These are phyloP conservation scores for Pecten maximus DNA, from an alignment of 2,888 invertebrate species.

Conservation along the genomic window DNA sequence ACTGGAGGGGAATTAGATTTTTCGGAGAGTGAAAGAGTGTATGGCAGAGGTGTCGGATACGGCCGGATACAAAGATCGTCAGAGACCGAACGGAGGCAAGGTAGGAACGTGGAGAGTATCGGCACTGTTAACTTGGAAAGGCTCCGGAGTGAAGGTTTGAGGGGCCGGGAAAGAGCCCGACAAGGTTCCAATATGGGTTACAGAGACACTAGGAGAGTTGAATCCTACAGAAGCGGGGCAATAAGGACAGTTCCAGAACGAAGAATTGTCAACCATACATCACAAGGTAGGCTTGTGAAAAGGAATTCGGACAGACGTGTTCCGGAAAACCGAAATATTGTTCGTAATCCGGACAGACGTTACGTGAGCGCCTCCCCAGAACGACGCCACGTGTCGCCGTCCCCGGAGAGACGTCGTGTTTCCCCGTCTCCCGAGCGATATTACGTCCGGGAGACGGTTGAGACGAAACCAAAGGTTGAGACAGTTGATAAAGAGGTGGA, in stretches of 20 bases:
- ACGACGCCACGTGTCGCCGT: neutral
- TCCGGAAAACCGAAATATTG: neutral
- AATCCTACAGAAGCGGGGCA: neutral
- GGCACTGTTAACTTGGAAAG: neutral
- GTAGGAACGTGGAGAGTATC: neutral
- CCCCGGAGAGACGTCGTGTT: neutral
- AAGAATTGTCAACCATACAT: neutral
- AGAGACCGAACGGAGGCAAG: neutral
- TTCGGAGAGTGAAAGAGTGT: neutral
- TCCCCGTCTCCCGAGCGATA: neutral
- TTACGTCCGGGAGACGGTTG: neutral
- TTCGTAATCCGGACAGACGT: neutral
- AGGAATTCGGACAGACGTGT: neutral
- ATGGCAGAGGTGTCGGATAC: slow-evolving; percentile 1
- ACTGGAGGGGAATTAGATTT: neutral
- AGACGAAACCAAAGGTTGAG: neutral
- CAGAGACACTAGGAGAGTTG: neutral
- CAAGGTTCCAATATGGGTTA: neutral
- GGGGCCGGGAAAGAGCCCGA: neutral
- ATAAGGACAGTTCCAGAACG: neutral
- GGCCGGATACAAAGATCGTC: neutral
- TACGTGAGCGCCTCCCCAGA: neutral
- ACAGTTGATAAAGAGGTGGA: neutral
- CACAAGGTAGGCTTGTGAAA: neutral
- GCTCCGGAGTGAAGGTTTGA: neutral